A percentile compares a stretch with the other conserved stretches of the same genome.
Evolutionary conservation across 2,113 vertebrate genomes (phyloP).

Genomic region (Pelusios castaneus): DNA sequence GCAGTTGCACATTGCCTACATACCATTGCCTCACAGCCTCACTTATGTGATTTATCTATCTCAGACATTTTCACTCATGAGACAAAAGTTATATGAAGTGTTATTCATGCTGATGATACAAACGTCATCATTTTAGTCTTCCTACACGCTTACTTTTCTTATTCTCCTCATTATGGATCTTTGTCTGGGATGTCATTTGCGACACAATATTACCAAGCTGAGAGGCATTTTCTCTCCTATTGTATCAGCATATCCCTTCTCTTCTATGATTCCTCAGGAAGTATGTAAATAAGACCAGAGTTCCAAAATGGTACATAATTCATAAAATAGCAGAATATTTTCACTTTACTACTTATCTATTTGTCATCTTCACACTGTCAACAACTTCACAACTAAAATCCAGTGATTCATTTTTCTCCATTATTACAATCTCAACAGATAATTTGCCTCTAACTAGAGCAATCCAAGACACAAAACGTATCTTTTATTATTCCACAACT

Average conservation of each 20-base stretch:
- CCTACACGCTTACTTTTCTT: neutral
- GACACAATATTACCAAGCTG: neutral
- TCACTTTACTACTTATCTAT: slow-evolving; percentile 34
- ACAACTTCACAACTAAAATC: slow-evolving; percentile 25
- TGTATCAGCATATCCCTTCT: neutral
- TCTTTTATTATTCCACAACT: neutral
- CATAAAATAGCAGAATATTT: slow-evolving; percentile 42
- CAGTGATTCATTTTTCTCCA: slow-evolving; percentile 4
- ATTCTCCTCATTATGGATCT: neutral
- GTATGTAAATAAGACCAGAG: slow-evolving; percentile 41
- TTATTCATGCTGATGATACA: neutral
- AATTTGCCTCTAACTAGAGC: neutral
- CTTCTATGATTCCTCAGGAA: slow-evolving; percentile 19
- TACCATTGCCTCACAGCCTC: neutral
- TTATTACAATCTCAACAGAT: neutral
- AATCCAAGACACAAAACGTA: neutral
- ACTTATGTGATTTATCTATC: neutral
- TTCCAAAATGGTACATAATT: slow-evolving; percentile 24
- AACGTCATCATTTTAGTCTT: neutral
- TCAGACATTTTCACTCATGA: neutral
- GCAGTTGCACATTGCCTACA: too few relatives aligned
- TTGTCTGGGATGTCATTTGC: neutral
- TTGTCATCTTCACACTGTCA: slow-evolving; percentile 44
- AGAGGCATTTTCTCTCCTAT: neutral
- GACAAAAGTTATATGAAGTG: neutral